Conservation (phyloP, 2,888 invertebrate genomes). For the Tachina fera region DNA sequence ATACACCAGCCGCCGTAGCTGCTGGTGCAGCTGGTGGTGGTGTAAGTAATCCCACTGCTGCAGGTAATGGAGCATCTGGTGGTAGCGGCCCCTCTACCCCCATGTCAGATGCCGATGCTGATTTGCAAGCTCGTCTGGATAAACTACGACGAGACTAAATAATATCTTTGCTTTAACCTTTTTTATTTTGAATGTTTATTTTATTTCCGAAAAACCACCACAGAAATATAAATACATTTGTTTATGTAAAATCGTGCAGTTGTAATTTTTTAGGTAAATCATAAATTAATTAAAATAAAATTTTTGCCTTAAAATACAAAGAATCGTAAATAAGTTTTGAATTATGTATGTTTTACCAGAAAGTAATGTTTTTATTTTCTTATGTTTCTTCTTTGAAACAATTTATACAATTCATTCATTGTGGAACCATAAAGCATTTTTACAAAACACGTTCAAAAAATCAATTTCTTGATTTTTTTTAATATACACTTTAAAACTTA, state of each 20-base stretch:
- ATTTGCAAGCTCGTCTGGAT: slow-evolving; percentile 97
- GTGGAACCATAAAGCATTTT: not conserved
- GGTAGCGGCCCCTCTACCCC: slow-evolving; percentile 84
- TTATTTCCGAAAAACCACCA: slow-evolving; percentile 40
- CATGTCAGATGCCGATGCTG: slow-evolving; percentile 95
- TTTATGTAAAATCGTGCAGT: not conserved
- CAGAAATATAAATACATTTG: slow-evolving; percentile 29
- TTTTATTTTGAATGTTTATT: slow-evolving; percentile 25
- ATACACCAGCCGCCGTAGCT: slow-evolving; percentile 85
- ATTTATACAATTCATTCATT: not conserved
- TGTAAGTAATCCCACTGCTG: slow-evolving; percentile 82
- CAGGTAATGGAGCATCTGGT: slow-evolving; percentile 76
- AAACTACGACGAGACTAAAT: slow-evolving; percentile 93
- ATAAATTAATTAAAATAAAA: not conserved
- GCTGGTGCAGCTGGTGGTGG: slow-evolving; percentile 82
- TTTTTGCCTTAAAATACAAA: not conserved
- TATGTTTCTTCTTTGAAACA: not conserved
- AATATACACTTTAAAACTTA: not conserved
- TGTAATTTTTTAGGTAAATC: not conserved
- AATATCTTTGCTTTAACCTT: not conserved
- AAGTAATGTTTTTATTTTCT: not conserved
- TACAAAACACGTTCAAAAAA: not conserved
- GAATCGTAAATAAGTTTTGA: too few species aligned
- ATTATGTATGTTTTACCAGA: not conserved
- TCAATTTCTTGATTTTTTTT: not conserved